Conservation (phyloP, 1,140 invertebrate species). For the Eumeta japonica region DNA sequence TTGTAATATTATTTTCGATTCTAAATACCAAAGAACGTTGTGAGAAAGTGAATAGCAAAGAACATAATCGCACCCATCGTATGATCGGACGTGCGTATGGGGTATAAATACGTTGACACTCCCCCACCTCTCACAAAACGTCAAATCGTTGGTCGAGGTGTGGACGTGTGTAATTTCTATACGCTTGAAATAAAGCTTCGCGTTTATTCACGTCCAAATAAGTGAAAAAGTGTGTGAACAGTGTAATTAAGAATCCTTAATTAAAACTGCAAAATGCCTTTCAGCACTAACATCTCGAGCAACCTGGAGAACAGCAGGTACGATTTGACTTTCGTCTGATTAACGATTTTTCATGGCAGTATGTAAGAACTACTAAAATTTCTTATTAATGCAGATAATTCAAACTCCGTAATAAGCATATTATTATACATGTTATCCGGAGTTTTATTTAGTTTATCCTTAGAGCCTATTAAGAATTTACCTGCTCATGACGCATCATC, state of each 20-base stretch:
- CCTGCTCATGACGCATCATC: no score
- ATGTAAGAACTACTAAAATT: not conserved
- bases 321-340: slow-evolving; percentile 10
- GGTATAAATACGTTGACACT: slow-evolving; percentile 43
- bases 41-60: not conserved
- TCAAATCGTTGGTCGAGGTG: slow-evolving; percentile 36
- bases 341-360: not conserved
- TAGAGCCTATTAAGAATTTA: no score
- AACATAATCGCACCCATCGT: not conserved
- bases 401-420: not conserved
- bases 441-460: no score
- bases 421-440: no score
- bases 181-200: slow-evolving; percentile 21
- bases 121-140: slow-evolving; percentile 49
- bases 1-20: no score
- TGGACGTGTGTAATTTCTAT: slow-evolving; percentile 24
- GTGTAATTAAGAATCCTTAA: slow-evolving; percentile 46
- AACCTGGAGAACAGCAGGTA: slow-evolving; percentile 55
- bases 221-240: slow-evolving; percentile 44
- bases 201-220: slow-evolving; percentile 35
- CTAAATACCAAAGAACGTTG: no score
- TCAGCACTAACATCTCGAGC: slow-evolving; percentile 48
- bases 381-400: not conserved
- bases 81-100: slow-evolving; percentile 46
- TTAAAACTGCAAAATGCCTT: slow-evolving; percentile 51